These are phyloP conservation scores for Lanistes nyassanus DNA, from an alignment of 1,140 invertebrate species.

Conservation along the genomic window DNA sequence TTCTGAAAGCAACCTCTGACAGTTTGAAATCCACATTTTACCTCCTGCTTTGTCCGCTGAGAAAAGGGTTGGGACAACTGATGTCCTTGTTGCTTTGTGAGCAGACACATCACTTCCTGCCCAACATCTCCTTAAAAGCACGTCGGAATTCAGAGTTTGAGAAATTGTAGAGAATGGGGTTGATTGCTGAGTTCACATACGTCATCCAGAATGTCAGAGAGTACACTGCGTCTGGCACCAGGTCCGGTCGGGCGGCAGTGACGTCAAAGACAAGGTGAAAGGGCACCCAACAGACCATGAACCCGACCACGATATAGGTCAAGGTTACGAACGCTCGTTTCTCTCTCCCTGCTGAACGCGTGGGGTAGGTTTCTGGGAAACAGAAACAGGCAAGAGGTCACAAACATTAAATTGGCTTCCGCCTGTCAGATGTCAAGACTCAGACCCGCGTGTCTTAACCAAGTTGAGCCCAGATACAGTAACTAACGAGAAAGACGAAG, in stretches of 20 bases:
- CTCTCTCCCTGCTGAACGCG: conserved; percentile 24
- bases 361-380: too few relatives aligned
- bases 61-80: too few relatives aligned
- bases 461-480: too few relatives aligned
- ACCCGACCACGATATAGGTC: conserved; percentile 55
- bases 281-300: conserved; percentile 57
- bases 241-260: conserved; percentile 41
- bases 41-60: too few relatives aligned
- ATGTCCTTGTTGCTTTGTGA: too few relatives aligned
- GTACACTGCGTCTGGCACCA: conserved; percentile 45
- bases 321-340: conserved; percentile 50
- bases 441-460: too few relatives aligned
- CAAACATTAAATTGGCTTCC: too few relatives aligned
- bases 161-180: conserved; percentile 63
- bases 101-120: neutral
- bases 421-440: too few relatives aligned
- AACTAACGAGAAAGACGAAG: too few relatives aligned
- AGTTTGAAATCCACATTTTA: too few relatives aligned
- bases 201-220: conserved; percentile 58
- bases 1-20: too few relatives aligned
- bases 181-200: conserved; percentile 62
- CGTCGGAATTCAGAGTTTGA: conserved; percentile 51
- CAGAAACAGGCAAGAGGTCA: too few relatives aligned
- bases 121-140: conserved; percentile 46
- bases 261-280: conserved; percentile 61